Conservation (phyloP, 2,888 invertebrate genomes). For the Entomobrya multifasciata region DNA sequence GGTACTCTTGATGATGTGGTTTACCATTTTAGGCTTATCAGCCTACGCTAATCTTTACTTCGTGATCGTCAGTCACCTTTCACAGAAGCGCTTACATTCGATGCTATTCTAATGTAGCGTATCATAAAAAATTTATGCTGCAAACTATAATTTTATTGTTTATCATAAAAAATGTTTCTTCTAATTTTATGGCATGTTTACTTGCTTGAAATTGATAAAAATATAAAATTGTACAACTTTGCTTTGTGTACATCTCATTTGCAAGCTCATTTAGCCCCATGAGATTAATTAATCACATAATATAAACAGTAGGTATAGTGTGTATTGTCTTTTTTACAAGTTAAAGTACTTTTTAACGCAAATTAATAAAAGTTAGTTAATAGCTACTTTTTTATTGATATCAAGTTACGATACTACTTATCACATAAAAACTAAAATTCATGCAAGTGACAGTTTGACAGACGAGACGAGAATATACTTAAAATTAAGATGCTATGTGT, state of each 20-base stretch:
- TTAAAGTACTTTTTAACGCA: no score
- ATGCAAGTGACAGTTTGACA: no score
- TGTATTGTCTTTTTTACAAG: no score
- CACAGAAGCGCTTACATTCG: not conserved
- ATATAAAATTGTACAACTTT: not conserved
- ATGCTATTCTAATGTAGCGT: not conserved
- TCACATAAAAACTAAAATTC: no score
- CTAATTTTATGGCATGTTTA: conserved; percentile 16
- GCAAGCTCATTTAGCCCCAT: conserved; percentile 51
- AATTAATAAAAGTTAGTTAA: no score
- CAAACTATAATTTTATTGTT: not conserved
- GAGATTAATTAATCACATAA: conserved; percentile 52
- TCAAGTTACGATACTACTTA: no score
- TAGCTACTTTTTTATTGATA: no score
- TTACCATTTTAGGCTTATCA: not conserved
- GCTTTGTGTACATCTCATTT: conserved; percentile 50
- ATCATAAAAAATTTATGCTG: not conserved
- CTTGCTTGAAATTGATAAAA: no score
- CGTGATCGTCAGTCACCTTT: not conserved
- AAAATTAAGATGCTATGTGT: no score
- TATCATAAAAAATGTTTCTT: not conserved
- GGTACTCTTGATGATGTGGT: no score
- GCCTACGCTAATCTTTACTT: conserved; percentile 8
- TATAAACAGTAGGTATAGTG: conserved; percentile 37
- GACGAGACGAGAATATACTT: no score